Conservation (phyloP, 2,113 vertebrate genomes). For the Acinonyx jubatus region DNA sequence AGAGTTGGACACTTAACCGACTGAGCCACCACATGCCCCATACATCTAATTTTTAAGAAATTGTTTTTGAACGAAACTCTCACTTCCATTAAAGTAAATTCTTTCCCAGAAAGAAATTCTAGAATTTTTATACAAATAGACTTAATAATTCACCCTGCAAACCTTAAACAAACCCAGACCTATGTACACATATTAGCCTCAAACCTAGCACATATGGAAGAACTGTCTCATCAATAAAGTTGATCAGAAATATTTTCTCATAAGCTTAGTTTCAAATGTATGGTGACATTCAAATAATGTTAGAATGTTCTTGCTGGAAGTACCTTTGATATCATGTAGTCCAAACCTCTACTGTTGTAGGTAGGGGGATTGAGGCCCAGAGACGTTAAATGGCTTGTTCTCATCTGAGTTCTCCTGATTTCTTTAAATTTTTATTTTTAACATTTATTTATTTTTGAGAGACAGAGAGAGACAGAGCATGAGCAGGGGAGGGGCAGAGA, state of each 20-base stretch:
- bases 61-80: neutral
- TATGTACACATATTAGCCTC: neutral
- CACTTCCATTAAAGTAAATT: neutral
- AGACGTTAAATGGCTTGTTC: neutral
- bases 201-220: neutral
- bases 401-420: neutral
- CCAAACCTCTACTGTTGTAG: neutral
- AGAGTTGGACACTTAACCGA: rapidly evolving
- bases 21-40: neutral
- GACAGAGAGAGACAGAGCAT: no score
- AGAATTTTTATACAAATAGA: neutral
- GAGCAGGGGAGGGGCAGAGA: no score
- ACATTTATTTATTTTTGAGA: no score
- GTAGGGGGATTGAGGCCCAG: neutral
- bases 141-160: neutral
- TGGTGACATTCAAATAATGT: neutral
- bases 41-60: neutral
- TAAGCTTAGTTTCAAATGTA: neutral
- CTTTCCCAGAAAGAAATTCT: neutral
- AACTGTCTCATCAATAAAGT: neutral
- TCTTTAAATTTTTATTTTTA: neutral
- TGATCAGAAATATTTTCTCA: neutral
- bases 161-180: neutral
- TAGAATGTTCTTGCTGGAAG: neutral
- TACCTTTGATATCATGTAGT: neutral